Conservation (phyloP, 2,113 vertebrate genomes). For the Tragelaphus strepsiceros region DNA sequence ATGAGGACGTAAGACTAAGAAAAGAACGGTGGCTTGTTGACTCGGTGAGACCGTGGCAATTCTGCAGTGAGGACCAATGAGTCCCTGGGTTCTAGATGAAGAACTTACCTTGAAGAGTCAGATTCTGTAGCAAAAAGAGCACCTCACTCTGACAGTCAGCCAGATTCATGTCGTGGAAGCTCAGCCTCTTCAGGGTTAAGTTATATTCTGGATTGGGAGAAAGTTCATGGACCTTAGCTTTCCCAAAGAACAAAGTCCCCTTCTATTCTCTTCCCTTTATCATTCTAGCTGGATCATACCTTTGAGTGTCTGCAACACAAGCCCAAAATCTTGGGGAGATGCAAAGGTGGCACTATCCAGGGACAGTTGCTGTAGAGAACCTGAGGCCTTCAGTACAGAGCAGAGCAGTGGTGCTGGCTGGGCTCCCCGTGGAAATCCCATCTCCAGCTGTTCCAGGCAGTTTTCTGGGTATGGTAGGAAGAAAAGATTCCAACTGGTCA, state of each 20-base stretch:
- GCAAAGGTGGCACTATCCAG: slow-evolving; percentile 82
- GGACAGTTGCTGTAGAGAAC: slow-evolving; percentile 82
- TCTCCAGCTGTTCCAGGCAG: slow-evolving; percentile 83
- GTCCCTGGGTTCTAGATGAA: background rate
- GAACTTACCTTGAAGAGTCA: slow-evolving; percentile 83
- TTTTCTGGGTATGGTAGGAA: slow-evolving; percentile 74
- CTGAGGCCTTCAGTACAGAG: slow-evolving; percentile 80
- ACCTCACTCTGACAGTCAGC: slow-evolving; percentile 85
- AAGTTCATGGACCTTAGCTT: slow-evolving; percentile 1
- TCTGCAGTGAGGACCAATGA: background rate
- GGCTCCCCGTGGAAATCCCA: slow-evolving; percentile 83
- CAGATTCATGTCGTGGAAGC: slow-evolving; percentile 87
- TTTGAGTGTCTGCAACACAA: slow-evolving; percentile 80
- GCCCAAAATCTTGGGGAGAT: slow-evolving; percentile 73
- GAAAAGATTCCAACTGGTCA: slow-evolving; percentile 24
- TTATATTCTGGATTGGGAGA: slow-evolving; percentile 77
- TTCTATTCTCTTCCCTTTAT: background rate
- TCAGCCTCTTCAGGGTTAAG: slow-evolving; percentile 81
- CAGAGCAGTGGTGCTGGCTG: slow-evolving; percentile 76
- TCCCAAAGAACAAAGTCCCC: background rate
- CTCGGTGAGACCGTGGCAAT: background rate
- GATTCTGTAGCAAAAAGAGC: slow-evolving; percentile 84
- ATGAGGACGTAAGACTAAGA: background rate
- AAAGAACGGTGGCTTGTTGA: background rate
- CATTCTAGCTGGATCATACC: slow-evolving; percentile 73